A percentile compares a stretch with the other conserved stretches of the same genome.
These are phyloP conservation scores for Phengaris arion DNA, from an alignment of 2,888 invertebrate species.

Conservation along the genomic window DNA sequence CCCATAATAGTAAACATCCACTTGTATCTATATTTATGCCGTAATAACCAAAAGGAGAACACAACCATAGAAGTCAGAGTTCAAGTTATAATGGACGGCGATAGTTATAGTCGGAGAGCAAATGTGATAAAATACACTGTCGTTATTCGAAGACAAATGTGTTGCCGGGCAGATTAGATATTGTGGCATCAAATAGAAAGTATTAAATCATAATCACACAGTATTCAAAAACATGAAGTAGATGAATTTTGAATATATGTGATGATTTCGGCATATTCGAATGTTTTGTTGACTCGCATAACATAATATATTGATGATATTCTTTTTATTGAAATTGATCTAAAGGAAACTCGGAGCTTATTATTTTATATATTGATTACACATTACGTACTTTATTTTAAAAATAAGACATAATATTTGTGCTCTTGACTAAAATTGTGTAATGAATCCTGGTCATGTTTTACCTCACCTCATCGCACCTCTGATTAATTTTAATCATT, in stretches of 20 bases:
- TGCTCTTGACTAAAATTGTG: too few species aligned
- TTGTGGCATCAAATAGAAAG: conserved; percentile 49
- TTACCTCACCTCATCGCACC: too few species aligned
- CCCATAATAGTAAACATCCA: neutral
- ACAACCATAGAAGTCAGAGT: conserved; percentile 1
- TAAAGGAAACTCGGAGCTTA: too few species aligned
- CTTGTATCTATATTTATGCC: conserved; percentile 32
- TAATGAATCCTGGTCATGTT: too few species aligned
- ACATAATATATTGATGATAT: neutral
- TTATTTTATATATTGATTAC: too few species aligned
- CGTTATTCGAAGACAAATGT: conserved; percentile 72
- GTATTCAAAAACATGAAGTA: neutral
- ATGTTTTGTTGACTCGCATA: neutral
- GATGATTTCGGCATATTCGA: neutral
- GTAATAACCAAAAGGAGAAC: conserved; percentile 24
- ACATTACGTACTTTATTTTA: too few species aligned
- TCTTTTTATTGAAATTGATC: neutral
- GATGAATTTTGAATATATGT: conserved; percentile 20
- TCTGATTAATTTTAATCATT: too few species aligned
- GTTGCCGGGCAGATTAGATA: conserved; percentile 61
- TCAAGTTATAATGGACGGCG: neutral
- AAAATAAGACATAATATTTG: too few species aligned
- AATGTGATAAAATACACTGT: conserved; percentile 78
- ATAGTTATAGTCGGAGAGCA: conserved; percentile 44
- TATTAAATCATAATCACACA: conserved; percentile 24